Percentiles rank a stretch among this genome's conserved stretches.
Evolutionary conservation across 2,797 vertebrate species (phyloP).

Genomic region (Heterohyrax brucei): DNA sequence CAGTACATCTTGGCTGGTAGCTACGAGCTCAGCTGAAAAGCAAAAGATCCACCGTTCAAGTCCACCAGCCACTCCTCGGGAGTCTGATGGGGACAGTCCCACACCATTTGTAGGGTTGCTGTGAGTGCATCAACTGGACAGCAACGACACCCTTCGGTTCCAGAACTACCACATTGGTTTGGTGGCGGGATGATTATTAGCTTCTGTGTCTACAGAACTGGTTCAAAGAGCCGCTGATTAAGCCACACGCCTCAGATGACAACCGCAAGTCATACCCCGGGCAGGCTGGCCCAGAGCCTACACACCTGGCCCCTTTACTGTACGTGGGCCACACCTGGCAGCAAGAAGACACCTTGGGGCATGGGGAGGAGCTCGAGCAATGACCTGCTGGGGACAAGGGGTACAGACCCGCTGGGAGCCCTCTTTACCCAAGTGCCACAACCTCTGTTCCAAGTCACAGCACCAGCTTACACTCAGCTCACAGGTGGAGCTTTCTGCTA

Average conservation of each 20-base stretch:
- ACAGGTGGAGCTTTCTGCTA: not conserved
- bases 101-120: too few relatives aligned
- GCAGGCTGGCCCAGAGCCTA: not conserved
- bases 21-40: too few relatives aligned
- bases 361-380: not conserved
- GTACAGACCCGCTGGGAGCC: not conserved
- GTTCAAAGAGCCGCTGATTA: not conserved
- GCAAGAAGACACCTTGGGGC: not conserved
- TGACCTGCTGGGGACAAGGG: not conserved
- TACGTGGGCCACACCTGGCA: not conserved
- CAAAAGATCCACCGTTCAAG: too few relatives aligned
- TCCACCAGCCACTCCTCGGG: too few relatives aligned
- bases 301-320: not conserved
- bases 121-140: too few relatives aligned
- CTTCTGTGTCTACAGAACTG: not conserved
- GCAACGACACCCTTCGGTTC: too few relatives aligned
- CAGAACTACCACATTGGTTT: not conserved
- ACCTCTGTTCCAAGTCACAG: not conserved
- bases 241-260: not conserved
- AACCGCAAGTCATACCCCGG: not conserved
- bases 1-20: not conserved
- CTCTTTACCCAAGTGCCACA: not conserved
- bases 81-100: too few relatives aligned
- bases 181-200: not conserved
- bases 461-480: not conserved